Conservation (phyloP, 2,113 vertebrate species). For the Electrona antarctica region DNA sequence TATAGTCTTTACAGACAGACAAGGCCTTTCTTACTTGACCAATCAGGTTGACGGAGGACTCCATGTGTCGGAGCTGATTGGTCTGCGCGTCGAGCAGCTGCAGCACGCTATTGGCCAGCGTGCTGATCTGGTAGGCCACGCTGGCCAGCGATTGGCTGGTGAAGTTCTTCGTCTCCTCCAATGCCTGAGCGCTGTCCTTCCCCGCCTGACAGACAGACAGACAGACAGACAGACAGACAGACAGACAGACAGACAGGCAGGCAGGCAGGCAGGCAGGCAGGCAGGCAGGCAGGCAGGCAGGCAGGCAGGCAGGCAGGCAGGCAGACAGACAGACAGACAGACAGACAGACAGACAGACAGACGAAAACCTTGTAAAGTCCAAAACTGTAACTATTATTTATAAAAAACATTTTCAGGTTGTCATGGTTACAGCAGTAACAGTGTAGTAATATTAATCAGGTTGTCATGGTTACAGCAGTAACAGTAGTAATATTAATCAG, state of each 20-base stretch:
- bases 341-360: background rate
- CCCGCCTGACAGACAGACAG: slow-evolving; percentile 42
- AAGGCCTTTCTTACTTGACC: slow-evolving; percentile 52
- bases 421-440: too few species aligned
- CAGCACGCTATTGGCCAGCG: slow-evolving; percentile 58
- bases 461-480: too few species aligned
- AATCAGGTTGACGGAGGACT: slow-evolving; percentile 69
- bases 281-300: too few species aligned
- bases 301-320: too few species aligned
- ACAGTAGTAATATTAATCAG: too few species aligned
- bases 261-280: too few species aligned
- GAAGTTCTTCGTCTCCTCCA: slow-evolving; percentile 67
- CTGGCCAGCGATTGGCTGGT: slow-evolving; percentile 67
- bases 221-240: background rate
- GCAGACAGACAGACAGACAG: background rate
- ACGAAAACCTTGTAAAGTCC: too few species aligned
- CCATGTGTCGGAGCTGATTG: slow-evolving; percentile 61
- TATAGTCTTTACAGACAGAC: too few species aligned
- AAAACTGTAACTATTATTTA: too few species aligned
- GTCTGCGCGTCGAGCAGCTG: slow-evolving; percentile 62
- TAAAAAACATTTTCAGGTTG: too few species aligned
- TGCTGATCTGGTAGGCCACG: slow-evolving; percentile 67
- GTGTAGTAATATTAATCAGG: too few species aligned
- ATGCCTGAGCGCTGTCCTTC: slow-evolving; percentile 7
- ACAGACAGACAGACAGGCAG: slow-evolving; percentile 1